phyloP scores from a whole-genome alignment of 2,888 invertebrate genomes.

The Acrobasis repandana region DNA sequence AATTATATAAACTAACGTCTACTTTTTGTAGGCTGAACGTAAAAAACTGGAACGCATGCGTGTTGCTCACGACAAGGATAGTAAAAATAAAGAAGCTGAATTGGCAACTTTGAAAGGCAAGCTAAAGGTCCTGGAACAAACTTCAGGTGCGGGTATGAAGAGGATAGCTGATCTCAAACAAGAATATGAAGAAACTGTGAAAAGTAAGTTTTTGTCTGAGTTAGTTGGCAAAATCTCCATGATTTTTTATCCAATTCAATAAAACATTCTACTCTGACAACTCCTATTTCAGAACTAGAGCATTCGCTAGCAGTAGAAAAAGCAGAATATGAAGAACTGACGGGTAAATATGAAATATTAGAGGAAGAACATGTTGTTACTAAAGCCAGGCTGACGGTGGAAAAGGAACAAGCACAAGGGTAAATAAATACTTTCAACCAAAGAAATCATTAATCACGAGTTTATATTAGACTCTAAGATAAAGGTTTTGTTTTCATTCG shows the following conservation, averaged over 20 bases:
- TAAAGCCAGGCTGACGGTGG: slow-evolving; percentile 90
- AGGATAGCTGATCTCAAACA: slow-evolving; percentile 86
- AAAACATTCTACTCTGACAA: no score
- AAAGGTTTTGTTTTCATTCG: slow-evolving; percentile 35
- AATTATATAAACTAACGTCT: background rate
- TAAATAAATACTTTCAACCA: slow-evolving; percentile 43
- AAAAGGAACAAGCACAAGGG: slow-evolving; percentile 91
- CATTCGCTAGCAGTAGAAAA: slow-evolving; percentile 85
- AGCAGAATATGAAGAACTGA: slow-evolving; percentile 90
- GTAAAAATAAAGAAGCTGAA: slow-evolving; percentile 90
- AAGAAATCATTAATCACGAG: background rate
- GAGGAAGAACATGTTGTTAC: slow-evolving; percentile 93
- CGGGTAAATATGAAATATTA: slow-evolving; percentile 90
- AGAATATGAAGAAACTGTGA: slow-evolving; percentile 86
- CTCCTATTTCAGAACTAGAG: slow-evolving; percentile 82
- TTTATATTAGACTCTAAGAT: background rate
- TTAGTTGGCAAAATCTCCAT: no score
- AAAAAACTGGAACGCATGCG: slow-evolving; percentile 87
- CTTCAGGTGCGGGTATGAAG: slow-evolving; percentile 84
- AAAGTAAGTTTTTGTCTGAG: slow-evolving; percentile 79
- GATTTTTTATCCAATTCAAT: no score
- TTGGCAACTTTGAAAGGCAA: slow-evolving; percentile 90
- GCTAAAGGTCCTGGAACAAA: slow-evolving; percentile 85
- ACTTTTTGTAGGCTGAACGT: slow-evolving; percentile 79
- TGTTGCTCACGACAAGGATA: slow-evolving; percentile 87